Conservation (phyloP, 2,113 vertebrate species). For the Nyctibius bracteatus region DNA sequence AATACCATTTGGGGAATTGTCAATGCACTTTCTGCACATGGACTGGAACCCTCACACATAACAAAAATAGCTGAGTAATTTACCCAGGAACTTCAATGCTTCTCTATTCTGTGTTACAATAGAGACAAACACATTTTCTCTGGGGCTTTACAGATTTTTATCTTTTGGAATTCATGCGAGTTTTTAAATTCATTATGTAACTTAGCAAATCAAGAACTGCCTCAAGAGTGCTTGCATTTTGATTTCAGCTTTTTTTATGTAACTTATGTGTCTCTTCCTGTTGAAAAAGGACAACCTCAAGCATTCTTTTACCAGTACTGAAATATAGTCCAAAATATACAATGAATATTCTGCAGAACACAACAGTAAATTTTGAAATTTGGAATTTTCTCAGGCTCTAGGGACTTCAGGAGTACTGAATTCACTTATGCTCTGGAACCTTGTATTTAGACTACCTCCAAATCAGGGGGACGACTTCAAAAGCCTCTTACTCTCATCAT, state of each 20-base stretch:
- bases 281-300: background rate
- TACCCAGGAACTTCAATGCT: background rate
- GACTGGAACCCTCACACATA: background rate
- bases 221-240: background rate
- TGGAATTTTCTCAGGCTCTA: background rate
- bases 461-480: background rate
- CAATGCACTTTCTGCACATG: background rate
- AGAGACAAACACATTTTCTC: background rate
- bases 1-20: background rate
- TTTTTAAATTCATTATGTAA: background rate
- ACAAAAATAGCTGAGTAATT: background rate
- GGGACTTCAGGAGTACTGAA: background rate
- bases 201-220: slow-evolving; percentile 3
- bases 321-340: background rate
- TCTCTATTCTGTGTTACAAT: background rate
- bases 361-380: background rate
- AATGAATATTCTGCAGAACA: background rate
- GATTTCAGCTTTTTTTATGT: background rate
- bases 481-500: background rate
- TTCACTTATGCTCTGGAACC: background rate
- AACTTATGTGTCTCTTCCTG: background rate
- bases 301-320: background rate
- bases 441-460: background rate
- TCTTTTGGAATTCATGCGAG: background rate
- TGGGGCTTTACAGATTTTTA: background rate